Percentiles rank a stretch among this genome's conserved stretches.
phyloP scores from a whole-genome alignment of 1,140 invertebrate genomes.

The Sweltsa coloradensis region DNA sequence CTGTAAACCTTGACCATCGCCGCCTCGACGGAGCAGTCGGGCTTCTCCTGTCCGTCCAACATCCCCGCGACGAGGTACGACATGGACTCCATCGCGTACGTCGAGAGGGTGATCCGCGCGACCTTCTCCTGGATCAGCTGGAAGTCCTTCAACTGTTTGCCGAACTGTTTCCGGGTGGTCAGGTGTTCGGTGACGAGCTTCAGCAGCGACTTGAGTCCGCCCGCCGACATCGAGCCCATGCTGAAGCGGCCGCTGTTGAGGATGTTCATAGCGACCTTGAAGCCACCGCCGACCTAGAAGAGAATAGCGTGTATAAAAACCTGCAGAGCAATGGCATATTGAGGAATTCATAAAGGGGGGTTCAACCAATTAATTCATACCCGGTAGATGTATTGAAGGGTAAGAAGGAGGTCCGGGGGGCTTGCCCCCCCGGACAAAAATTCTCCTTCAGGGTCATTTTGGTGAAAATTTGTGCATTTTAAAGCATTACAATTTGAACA shows the following conservation, averaged over 20 bases:
- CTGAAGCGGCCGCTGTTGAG: slow-evolving; percentile 49
- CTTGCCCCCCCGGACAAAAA: too few relatives aligned
- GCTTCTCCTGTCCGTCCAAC: slow-evolving; percentile 49
- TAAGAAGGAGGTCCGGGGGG: too few relatives aligned
- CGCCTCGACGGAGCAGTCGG: slow-evolving; percentile 62
- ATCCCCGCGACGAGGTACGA: slow-evolving; percentile 58
- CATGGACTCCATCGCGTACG: slow-evolving; percentile 69
- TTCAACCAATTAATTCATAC: too few relatives aligned
- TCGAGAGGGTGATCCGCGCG: slow-evolving; percentile 34
- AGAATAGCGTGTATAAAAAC: too few relatives aligned
- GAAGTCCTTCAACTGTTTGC: slow-evolving; percentile 38
- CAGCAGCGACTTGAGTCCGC: slow-evolving; percentile 31
- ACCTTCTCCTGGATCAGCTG: slow-evolving; percentile 42
- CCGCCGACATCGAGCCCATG: slow-evolving; percentile 31
- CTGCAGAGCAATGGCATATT: too few relatives aligned
- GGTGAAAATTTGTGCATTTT: too few relatives aligned
- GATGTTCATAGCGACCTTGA: slow-evolving; percentile 62
- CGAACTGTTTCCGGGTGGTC: slow-evolving; percentile 51
- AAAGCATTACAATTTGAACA: too few relatives aligned
- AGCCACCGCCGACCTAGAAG: slow-evolving; percentile 50
- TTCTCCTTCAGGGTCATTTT: too few relatives aligned
- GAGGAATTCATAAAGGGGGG: too few relatives aligned
- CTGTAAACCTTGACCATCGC: slow-evolving; percentile 60
- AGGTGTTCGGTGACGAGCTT: slow-evolving; percentile 42
- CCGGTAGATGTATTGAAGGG: too few relatives aligned